These are phyloP conservation scores for Temnothorax rugatulus DNA, from an alignment of 2,888 invertebrate species.

Conservation along the genomic window DNA sequence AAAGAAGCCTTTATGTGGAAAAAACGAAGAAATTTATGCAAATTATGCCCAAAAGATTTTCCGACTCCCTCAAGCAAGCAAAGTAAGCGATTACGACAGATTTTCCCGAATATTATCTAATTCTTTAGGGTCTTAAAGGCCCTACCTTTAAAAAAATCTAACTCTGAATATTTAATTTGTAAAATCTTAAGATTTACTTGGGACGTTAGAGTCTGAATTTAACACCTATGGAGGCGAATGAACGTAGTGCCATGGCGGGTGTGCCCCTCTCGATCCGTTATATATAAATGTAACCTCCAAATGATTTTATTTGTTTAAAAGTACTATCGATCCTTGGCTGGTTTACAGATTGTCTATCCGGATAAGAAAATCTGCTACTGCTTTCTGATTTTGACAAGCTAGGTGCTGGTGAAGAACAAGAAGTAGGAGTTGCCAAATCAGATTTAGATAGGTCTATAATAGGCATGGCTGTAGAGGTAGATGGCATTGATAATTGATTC, in stretches of 20 bases:
- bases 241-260: no score
- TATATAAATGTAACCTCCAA: conserved; percentile 22
- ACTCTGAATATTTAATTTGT: no score
- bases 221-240: no score
- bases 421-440: not conserved
- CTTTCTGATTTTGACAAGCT: conserved; percentile 16
- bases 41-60: no score
- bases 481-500: not conserved
- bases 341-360: not conserved
- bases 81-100: no score
- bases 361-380: not conserved
- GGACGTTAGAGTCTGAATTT: no score
- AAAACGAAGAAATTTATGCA: conserved; percentile 92
- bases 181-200: no score
- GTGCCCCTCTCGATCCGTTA: no score
- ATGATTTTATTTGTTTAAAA: conserved; percentile 43
- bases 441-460: not conserved
- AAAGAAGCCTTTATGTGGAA: conserved; percentile 91
- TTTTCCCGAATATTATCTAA: no score
- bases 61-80: no score
- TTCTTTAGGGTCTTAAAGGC: no score
- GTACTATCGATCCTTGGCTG: conserved; percentile 12
- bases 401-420: not conserved
- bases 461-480: not conserved
- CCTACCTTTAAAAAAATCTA: no score